These are phyloP conservation scores for Vidua chalybeata DNA, from an alignment of 2,113 vertebrate species.

Conservation along the genomic window DNA sequence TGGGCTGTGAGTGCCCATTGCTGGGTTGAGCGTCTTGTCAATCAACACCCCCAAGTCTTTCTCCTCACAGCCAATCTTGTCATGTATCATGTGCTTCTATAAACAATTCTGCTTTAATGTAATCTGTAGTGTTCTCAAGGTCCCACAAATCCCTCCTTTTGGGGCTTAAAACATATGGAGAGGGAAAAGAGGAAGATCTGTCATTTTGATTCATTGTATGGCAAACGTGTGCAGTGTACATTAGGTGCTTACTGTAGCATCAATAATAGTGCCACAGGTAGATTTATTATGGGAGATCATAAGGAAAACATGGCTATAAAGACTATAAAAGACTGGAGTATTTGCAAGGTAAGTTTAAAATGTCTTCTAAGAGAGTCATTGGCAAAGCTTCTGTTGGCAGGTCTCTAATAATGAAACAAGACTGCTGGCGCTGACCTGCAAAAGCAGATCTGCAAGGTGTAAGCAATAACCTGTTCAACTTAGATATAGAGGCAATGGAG, in stretches of 20 bases:
- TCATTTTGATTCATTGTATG: conserved; percentile 51
- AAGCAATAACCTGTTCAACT: background rate
- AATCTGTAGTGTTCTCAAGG: background rate
- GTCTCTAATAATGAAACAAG: background rate
- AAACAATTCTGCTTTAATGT: background rate
- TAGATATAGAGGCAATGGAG: background rate
- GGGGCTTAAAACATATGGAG: conserved; percentile 17
- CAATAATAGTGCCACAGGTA: conserved; percentile 33
- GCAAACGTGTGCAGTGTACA: background rate
- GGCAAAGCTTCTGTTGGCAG: background rate
- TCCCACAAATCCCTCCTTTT: background rate
- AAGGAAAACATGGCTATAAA: background rate
- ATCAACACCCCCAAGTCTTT: background rate
- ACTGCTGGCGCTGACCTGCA: background rate
- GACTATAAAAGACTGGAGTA: background rate
- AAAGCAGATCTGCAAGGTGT: background rate
- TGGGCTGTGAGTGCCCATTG: rapidly evolving
- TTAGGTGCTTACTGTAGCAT: conserved; percentile 60
- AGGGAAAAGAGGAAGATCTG: background rate
- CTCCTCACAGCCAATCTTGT: background rate
- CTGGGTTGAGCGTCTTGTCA: background rate
- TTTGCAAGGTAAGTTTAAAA: background rate
- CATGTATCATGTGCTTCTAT: background rate
- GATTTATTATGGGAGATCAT: conserved; percentile 13
- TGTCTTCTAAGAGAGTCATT: background rate